Evolutionary conservation across 30 jellyfish, hydroid and myxozoan species (phyloP), one percentile per base, ranked within the genome.

Genomic region (Phacellophora camtschatica): DNA sequence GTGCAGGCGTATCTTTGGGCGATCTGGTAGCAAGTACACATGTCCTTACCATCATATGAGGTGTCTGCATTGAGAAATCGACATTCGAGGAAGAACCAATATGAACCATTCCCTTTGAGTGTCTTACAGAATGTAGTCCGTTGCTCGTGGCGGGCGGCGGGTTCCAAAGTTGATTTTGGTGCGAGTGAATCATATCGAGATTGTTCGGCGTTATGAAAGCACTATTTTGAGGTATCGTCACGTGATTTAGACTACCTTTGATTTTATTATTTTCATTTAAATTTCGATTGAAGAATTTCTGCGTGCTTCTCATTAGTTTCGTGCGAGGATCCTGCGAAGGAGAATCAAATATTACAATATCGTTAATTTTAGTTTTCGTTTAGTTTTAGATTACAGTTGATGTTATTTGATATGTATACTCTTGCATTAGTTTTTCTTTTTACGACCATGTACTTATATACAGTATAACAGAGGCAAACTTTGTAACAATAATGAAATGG

Each of bases 271-370:
- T 59, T 29, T 62, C 84, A 48, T 55, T 82, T 49, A 36, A 37
- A 42, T 83, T 83, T 28, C 87, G 95, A 41, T 57, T 69, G 71
- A 68, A 79, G 61, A 80, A 81, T 23, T 77, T 94, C 59, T 84
- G 95, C 45, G 95, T 85, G 74, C 98, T 92, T 50, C 84, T 92
- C 57, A 92, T 66, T 27, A 92, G 79, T 64, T 92, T 85, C 76
- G 75, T 64, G 5, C 98, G 96, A 1, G 98, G 97, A 30, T 81
- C 94, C 98, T 90, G 71, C 10, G 33, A 51, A 32, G 28, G 28
- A 29, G n/a, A 27, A 10, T 35, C 19, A 23, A 30, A 57, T 25
- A 57, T 30, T 1, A 6, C 6, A 20, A 46, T 6, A 46, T 46
- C 51, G 51, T 39, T 39, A n/a, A n/a, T n/a, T n/a, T n/a, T n/a